Percentiles rank a stretch among this genome's conserved stretches.
Conservation (phyloP, 1,140 invertebrate genomes). For the Tetramorium parvispinum region DNA sequence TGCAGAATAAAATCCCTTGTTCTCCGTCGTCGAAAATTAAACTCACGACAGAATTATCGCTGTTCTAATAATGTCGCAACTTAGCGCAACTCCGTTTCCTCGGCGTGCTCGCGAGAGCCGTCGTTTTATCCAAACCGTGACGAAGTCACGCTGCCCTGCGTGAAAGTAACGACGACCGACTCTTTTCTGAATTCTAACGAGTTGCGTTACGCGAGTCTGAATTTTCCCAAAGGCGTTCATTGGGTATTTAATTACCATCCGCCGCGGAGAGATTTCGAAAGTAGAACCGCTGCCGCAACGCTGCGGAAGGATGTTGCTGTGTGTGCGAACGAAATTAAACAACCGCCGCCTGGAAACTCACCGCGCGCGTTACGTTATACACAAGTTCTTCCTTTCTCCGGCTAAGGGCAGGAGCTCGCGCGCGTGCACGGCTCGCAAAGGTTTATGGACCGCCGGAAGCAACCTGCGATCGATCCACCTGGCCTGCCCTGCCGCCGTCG, state of each 20-base stretch:
- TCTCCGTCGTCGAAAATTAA: neutral
- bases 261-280: conserved; percentile 32
- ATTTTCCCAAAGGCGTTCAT: conserved; percentile 40
- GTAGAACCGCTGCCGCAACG: neutral
- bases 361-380: neutral
- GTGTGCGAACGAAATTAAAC: conserved; percentile 40
- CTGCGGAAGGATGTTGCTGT: conserved; percentile 13
- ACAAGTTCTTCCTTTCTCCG: neutral
- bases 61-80: neutral
- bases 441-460: conserved; percentile 47
- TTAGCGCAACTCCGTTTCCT: neutral
- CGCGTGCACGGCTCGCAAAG: conserved; percentile 22
- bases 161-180: neutral
- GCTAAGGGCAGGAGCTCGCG: neutral
- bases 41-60: neutral
- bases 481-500: conserved; percentile 64
- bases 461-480: conserved; percentile 78
- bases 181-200: conserved; percentile 29
- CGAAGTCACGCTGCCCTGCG: neutral
- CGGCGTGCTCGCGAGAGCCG: neutral
- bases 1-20: neutral
- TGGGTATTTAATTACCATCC: conserved; percentile 16
- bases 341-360: neutral
- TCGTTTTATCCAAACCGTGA: neutral
- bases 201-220: neutral